Percentiles rank a stretch among this genome's conserved stretches.
These are phyloP conservation scores for Carduelis carduelis DNA, from an alignment of 2,797 vertebrate genomes.

Conservation along the genomic window DNA sequence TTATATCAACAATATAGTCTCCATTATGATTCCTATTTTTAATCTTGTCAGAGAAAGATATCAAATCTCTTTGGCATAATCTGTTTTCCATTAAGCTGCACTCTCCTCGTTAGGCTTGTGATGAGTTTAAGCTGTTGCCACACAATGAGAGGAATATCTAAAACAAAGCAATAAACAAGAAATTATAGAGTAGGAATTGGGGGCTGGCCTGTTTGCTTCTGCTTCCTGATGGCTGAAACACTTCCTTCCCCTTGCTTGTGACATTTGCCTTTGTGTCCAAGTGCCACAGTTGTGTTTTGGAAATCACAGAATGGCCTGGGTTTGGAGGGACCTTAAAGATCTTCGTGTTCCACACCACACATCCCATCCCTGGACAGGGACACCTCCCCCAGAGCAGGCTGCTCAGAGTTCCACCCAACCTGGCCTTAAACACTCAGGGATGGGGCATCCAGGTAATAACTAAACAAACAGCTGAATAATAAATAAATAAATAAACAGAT, in stretches of 20 bases:
- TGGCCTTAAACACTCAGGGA: background rate
- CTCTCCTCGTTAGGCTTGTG: background rate
- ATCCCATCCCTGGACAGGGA: too few relatives aligned
- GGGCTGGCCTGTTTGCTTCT: background rate
- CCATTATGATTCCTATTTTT: background rate
- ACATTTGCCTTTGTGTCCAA: background rate
- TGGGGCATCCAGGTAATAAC: background rate
- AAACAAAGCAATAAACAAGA: background rate
- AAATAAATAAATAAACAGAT: background rate
- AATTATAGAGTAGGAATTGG: accelerated
- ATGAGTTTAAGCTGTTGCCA: background rate
- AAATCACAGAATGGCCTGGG: background rate
- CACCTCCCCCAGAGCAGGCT: background rate
- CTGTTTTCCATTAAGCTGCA: background rate
- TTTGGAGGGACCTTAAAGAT: background rate
- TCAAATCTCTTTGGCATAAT: conserved; percentile 14
- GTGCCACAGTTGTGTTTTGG: background rate
- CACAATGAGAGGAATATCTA: background rate
- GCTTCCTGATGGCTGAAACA: background rate
- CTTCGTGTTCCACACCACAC: background rate
- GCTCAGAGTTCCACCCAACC: background rate
- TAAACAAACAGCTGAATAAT: background rate
- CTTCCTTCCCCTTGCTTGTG: background rate
- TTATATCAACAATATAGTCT: background rate
- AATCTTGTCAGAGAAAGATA: conserved; percentile 7